A percentile compares a stretch with the other conserved stretches of the same genome.
Evolutionary conservation across 2,888 invertebrate genomes (phyloP).

Genomic region (Sminthurides aquaticus): DNA sequence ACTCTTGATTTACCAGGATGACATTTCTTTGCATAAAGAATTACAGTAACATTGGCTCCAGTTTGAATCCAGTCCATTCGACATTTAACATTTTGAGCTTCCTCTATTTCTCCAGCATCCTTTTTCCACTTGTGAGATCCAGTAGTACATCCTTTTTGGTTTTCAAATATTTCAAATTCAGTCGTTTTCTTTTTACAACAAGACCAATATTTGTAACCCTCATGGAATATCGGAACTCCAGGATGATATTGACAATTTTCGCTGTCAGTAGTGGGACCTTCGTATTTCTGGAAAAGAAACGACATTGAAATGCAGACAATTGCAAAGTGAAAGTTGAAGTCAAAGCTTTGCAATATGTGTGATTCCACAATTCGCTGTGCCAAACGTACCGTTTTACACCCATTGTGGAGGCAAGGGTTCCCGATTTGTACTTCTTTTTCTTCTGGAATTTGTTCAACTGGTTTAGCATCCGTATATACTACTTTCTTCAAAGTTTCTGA

Average conservation of each 20-base stretch:
- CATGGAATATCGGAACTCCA: constrained; percentile 88
- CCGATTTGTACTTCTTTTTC: constrained; percentile 57
- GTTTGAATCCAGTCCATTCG: constrained; percentile 96
- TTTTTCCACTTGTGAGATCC: constrained; percentile 80
- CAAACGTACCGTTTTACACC: constrained; percentile 57
- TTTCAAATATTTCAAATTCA: constrained; percentile 86
- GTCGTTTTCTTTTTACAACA: constrained; percentile 89
- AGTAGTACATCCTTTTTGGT: constrained; percentile 78
- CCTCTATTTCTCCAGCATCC: constrained; percentile 28
- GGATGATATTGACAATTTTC: constrained; percentile 71
- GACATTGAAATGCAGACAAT: too few relatives aligned
- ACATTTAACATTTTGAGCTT: constrained; percentile 51
- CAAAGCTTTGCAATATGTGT: not conserved
- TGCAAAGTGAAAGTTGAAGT: not conserved
- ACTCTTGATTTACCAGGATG: constrained; percentile 67
- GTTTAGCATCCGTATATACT: not conserved
- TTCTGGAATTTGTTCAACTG: not conserved
- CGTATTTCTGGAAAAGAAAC: constrained; percentile 51
- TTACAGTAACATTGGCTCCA: constrained; percentile 69
- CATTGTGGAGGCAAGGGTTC: constrained; percentile 76
- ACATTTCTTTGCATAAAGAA: constrained; percentile 85
- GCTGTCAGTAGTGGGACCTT: constrained; percentile 57
- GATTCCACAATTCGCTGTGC: not conserved
- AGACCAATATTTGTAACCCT: constrained; percentile 94
- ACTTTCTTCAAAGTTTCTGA: constrained; percentile 13